Evolutionary conservation across 64 coral and sea anemone genomes (phyloP).

Genomic region (Trachythela sp.): DNA sequence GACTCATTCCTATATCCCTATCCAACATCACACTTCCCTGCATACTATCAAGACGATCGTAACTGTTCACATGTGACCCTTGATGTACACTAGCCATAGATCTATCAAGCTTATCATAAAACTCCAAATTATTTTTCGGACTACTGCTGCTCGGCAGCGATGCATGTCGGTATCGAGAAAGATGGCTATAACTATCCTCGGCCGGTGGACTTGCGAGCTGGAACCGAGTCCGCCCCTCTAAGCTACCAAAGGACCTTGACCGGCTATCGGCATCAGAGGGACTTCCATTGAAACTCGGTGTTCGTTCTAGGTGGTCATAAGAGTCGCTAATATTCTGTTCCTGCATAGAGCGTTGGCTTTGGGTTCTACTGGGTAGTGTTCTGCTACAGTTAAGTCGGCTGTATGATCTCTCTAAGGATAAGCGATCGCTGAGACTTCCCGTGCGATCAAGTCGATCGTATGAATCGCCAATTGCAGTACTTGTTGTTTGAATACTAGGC

Average conservation of each 20-base stretch:
- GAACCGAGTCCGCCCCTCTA: neutral
- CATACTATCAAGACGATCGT: neutral
- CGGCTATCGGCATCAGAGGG: neutral
- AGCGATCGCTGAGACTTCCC: neutral
- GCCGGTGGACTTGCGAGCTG: neutral
- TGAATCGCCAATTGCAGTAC: neutral
- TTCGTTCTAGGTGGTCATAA: neutral
- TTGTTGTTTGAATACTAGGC: neutral
- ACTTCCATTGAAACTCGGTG: neutral
- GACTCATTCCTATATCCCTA: conserved; percentile 3
- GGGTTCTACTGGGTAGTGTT: neutral
- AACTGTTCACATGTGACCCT: neutral
- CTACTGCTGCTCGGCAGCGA: neutral
- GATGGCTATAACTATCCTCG: neutral
- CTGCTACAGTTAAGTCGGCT: neutral
- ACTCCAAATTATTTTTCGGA: neutral
- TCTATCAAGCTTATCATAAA: conserved; percentile 9
- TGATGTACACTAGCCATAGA: neutral
- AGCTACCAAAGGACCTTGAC: neutral
- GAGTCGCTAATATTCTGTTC: neutral
- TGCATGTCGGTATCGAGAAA: neutral
- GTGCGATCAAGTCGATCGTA: neutral
- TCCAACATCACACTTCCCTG: neutral
- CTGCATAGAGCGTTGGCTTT: neutral
- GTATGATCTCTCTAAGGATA: neutral